Percentiles rank a stretch among this genome's conserved stretches.
phyloP scores from a whole-genome alignment of 2,113 vertebrate species.

The Otus sunia region DNA sequence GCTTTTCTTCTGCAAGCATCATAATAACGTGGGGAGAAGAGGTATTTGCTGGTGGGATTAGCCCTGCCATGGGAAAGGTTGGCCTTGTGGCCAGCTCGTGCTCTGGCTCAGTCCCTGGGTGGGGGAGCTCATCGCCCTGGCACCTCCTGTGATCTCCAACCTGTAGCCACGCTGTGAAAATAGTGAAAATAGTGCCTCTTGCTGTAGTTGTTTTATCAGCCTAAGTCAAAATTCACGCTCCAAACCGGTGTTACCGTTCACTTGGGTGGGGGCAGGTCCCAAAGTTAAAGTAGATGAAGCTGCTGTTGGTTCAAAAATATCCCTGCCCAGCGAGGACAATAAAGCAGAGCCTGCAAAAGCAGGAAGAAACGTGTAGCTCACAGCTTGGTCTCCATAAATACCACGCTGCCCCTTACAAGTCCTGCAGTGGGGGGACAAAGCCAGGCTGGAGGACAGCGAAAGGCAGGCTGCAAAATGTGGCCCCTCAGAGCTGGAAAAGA shows the following conservation, averaged over 20 bases:
- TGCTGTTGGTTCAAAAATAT: background rate
- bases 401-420: accelerated
- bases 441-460: background rate
- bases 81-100: background rate
- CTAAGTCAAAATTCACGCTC: background rate
- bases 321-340: background rate
- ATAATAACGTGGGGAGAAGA: background rate
- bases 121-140: background rate
- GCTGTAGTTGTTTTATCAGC: background rate
- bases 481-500: background rate
- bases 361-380: accelerated
- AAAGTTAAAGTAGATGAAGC: background rate
- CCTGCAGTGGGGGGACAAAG: background rate
- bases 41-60: background rate
- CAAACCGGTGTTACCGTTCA: background rate
- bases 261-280: background rate
- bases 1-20: background rate
- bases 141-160: background rate
- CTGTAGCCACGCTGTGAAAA: accelerated
- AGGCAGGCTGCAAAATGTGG: background rate
- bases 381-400: accelerated
- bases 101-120: background rate
- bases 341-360: background rate
- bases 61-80: background rate
- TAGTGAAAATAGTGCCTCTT: background rate